phyloP scores from a whole-genome alignment of 2,113 vertebrate species.

The Atherinomorus stipes region DNA sequence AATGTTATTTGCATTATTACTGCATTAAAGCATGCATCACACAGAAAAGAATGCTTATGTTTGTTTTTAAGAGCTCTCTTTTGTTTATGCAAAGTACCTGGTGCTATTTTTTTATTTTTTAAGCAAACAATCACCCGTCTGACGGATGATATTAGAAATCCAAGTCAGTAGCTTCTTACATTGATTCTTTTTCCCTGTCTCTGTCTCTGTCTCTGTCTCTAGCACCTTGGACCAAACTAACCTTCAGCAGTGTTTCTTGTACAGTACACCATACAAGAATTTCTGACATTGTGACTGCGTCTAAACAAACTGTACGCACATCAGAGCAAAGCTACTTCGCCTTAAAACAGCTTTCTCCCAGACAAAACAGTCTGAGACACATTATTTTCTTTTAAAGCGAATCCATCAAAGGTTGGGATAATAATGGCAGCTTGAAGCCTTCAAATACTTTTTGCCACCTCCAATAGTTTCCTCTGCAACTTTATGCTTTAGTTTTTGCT shows the following conservation, averaged over 20 bases:
- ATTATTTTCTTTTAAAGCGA: conserved; percentile 47
- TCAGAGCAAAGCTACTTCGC: conserved; percentile 56
- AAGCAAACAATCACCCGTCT: conserved; percentile 10
- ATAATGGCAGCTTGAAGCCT: conserved; percentile 51
- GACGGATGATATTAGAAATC: background rate
- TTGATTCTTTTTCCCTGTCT: no score
- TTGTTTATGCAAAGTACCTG: conserved; percentile 25
- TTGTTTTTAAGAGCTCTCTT: conserved; percentile 30
- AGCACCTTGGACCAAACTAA: conserved; percentile 58
- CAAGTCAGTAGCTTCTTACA: conserved; percentile 58
- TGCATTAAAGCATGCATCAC: conserved; percentile 12
- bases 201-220: conserved; percentile 60
- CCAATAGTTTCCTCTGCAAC: background rate
- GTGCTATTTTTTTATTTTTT: background rate
- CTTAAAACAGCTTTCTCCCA: conserved; percentile 60
- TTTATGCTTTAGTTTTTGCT: background rate
- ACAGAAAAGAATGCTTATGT: conserved; percentile 21
- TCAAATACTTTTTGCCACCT: conserved; percentile 16
- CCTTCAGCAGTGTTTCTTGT: conserved; percentile 55
- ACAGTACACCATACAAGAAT: conserved; percentile 70
- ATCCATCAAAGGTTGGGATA: conserved; percentile 55
- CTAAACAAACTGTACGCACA: conserved; percentile 69
- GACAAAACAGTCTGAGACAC: conserved; percentile 48
- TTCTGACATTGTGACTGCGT: conserved; percentile 71
- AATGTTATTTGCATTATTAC: conserved; percentile 53